These are phyloP conservation scores for Aurelia sp. DNA, from an alignment of 30 jellyfish, hydroid and myxozoan genomes.

Conservation along the genomic window DNA sequence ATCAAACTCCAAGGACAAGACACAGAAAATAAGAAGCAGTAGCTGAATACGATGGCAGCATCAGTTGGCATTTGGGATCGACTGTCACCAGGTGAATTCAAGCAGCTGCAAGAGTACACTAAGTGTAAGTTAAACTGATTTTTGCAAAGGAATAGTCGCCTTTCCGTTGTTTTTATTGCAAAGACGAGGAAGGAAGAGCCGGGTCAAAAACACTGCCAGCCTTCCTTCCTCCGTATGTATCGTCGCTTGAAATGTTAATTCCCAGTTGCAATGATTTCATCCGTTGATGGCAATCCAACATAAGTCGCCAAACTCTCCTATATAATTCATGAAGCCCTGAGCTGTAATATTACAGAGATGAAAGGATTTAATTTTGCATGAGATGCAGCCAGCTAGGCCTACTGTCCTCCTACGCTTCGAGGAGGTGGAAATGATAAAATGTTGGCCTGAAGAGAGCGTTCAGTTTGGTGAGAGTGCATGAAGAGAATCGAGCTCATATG, in stretches of 20 bases:
- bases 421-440: too few relatives aligned
- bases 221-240: background rate
- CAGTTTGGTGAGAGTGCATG: too few relatives aligned
- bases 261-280: conserved; percentile 7
- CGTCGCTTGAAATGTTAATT: background rate
- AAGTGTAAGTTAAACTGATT: conserved; percentile 77
- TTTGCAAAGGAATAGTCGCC: background rate
- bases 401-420: too few relatives aligned
- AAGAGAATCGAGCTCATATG: too few relatives aligned
- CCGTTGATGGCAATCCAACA: background rate
- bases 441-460: too few relatives aligned
- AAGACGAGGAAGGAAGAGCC: background rate
- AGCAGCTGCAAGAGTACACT: conserved; percentile 93
- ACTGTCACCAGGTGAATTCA: conserved; percentile 90
- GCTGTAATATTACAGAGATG: too few relatives aligned
- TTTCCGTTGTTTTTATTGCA: background rate
- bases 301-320: background rate
- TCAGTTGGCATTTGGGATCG: conserved; percentile 95
- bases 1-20: too few relatives aligned
- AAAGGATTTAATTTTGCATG: too few relatives aligned
- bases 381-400: too few relatives aligned
- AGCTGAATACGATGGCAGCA: conserved; percentile 69
- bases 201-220: background rate
- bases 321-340: too few relatives aligned
- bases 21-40: too few relatives aligned